Conservation (phyloP, 2,113 vertebrate species). For the Zosterops hypoxanthus region DNA sequence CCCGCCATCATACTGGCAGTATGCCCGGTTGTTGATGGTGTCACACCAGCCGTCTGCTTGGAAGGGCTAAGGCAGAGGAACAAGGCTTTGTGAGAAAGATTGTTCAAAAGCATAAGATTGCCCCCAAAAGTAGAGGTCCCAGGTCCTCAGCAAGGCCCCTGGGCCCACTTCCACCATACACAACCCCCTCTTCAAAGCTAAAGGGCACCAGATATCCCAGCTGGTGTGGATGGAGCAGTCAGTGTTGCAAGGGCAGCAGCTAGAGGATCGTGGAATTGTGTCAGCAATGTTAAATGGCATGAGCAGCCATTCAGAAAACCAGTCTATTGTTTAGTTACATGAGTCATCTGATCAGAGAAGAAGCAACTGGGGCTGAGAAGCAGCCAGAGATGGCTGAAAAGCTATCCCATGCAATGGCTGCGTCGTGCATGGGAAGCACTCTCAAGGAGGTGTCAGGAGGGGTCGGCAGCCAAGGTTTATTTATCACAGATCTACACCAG, state of each 20-base stretch:
- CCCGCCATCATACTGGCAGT: slow-evolving; percentile 95
- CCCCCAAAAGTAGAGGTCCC: background rate
- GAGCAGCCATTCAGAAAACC: slow-evolving; percentile 18
- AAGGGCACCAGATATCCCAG: background rate
- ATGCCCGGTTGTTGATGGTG: slow-evolving; percentile 95
- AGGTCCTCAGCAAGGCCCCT: background rate
- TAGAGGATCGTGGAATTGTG: background rate
- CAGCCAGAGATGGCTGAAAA: background rate
- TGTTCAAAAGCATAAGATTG: background rate
- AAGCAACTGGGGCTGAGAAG: background rate
- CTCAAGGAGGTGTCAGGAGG: background rate
- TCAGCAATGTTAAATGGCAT: background rate
- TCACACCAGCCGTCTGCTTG: slow-evolving; percentile 97
- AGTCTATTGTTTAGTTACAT: background rate
- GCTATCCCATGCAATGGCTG: background rate
- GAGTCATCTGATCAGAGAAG: background rate
- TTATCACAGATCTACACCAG: background rate
- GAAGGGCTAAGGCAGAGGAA: slow-evolving; percentile 83
- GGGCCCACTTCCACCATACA: background rate
- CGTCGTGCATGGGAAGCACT: background rate
- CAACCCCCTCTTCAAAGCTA: background rate
- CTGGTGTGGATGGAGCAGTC: background rate
- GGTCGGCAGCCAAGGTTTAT: background rate
- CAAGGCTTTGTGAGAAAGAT: background rate
- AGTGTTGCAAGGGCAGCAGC: background rate